Conservation (phyloP, 2,797 vertebrate species). For the Acrossocheilus wenchowensis region DNA sequence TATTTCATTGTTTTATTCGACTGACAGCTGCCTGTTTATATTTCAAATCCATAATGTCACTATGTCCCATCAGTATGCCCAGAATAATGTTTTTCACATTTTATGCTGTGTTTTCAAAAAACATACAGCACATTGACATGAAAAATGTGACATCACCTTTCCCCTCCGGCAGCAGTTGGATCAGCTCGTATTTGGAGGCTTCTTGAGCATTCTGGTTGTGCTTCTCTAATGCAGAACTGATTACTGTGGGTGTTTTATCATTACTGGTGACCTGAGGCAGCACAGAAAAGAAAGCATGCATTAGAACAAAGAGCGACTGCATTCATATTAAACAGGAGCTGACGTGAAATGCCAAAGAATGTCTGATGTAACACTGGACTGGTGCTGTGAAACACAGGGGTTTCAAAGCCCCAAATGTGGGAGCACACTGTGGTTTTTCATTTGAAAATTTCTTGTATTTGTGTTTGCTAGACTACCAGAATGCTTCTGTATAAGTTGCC, state of each 20-base stretch:
- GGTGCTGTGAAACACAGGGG: constrained; percentile 19
- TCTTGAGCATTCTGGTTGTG: constrained; percentile 84
- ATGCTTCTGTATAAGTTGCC: constrained; percentile 92
- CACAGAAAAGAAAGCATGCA: constrained; percentile 26
- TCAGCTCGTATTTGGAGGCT: constrained; percentile 83
- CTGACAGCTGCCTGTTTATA: neutral
- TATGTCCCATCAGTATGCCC: neutral
- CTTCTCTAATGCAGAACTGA: constrained; percentile 89
- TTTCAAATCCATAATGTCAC: neutral
- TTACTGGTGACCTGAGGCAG: constrained; percentile 87
- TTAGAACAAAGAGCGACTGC: constrained; percentile 27
- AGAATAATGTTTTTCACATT: neutral
- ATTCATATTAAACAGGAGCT: constrained; percentile 19
- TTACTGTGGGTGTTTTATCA: constrained; percentile 89
- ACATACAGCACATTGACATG: neutral
- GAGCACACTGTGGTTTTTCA: neutral
- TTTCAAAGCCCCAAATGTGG: neutral
- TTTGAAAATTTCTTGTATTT: neutral
- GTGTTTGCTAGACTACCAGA: constrained; percentile 75
- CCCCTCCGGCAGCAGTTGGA: constrained; percentile 87
- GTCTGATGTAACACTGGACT: constrained; percentile 17
- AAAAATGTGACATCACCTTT: constrained; percentile 78
- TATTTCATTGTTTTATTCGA: neutral
- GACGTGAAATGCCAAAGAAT: neutral
- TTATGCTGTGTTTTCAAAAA: neutral